Conservation (phyloP, 2,113 vertebrate genomes). For the Salvelinus namaycush region DNA sequence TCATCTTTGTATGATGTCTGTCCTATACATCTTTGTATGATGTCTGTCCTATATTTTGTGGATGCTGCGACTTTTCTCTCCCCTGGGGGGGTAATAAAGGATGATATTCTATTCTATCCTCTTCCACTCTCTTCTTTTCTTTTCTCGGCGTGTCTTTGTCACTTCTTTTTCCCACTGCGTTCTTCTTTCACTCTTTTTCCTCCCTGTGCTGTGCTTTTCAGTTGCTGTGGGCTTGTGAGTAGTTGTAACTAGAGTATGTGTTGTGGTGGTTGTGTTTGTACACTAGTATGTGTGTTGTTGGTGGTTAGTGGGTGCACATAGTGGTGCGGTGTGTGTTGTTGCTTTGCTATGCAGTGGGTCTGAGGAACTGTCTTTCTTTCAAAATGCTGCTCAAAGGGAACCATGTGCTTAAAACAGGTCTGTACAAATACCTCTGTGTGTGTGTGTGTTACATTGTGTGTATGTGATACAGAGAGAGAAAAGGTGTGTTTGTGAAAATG, state of each 20-base stretch:
- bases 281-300: conserved; percentile 7
- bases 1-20: conserved; percentile 79
- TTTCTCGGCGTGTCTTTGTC: conserved; percentile 50
- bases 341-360: conserved; percentile 63
- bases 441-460: conserved; percentile 39
- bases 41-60: conserved; percentile 77
- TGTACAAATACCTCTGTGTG: conserved; percentile 60
- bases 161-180: conserved; percentile 43
- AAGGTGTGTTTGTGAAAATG: neutral
- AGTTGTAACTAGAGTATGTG: neutral
- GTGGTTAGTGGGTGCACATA: conserved; percentile 24
- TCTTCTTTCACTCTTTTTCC: conserved; percentile 31
- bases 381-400: conserved; percentile 80
- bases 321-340: conserved; percentile 35
- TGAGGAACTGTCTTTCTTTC: conserved; percentile 74
- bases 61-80: conserved; percentile 69
- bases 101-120: conserved; percentile 78
- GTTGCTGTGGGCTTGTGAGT: conserved; percentile 4
- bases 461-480: conserved; percentile 9
- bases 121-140: conserved; percentile 63
- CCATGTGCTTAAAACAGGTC: conserved; percentile 79
- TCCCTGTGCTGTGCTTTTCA: conserved; percentile 20
- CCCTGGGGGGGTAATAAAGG: conserved; percentile 75
- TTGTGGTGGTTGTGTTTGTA: neutral
- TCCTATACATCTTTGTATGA: conserved; percentile 78